Conservation (phyloP, 2,888 invertebrate species). For the Drosophila limbata region DNA sequence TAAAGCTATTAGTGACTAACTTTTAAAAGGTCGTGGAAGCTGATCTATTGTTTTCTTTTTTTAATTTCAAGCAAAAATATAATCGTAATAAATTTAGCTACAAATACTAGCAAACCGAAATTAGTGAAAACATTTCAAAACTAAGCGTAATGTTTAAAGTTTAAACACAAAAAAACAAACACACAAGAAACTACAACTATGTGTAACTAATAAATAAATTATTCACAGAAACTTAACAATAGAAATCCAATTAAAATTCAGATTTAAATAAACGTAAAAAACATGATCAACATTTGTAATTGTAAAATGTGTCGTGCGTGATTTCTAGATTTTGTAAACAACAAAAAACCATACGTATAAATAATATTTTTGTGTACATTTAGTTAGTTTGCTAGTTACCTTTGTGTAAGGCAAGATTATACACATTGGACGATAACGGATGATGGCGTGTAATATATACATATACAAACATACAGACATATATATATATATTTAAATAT, state of each 20-base stretch:
- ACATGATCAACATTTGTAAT: conserved; percentile 49
- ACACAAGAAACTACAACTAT: conserved; percentile 18
- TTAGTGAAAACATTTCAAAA: conserved; percentile 45
- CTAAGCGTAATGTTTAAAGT: conserved; percentile 67
- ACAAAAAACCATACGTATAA: conserved; percentile 40
- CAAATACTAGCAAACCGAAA: conserved; percentile 54
- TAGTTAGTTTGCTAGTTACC: conserved; percentile 68
- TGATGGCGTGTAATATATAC: conserved; percentile 56
- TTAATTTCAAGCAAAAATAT: conserved; percentile 57
- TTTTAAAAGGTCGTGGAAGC: conserved; percentile 56
- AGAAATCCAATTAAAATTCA: conserved; percentile 34
- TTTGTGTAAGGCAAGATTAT: conserved; percentile 47
- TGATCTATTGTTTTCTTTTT: conserved; percentile 62
- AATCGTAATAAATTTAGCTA: conserved; percentile 60
- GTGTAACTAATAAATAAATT: conserved; percentile 35
- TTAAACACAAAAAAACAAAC: conserved; percentile 12
- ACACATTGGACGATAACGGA: conserved; percentile 37
- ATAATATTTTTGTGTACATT: conserved; percentile 72
- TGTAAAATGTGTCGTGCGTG: conserved; percentile 75
- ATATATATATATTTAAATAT: conserved; percentile 36
- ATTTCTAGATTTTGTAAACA: conserved; percentile 71
- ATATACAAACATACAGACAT: conserved; percentile 35
- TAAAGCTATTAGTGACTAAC: conserved; percentile 74
- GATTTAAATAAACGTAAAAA: conserved; percentile 41
- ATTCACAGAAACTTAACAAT: conserved; percentile 29